Evolutionary conservation across 2,797 vertebrate genomes (phyloP), one percentile per base, ranked within the genome.

Genomic region (Nannoperca australis): DNA sequence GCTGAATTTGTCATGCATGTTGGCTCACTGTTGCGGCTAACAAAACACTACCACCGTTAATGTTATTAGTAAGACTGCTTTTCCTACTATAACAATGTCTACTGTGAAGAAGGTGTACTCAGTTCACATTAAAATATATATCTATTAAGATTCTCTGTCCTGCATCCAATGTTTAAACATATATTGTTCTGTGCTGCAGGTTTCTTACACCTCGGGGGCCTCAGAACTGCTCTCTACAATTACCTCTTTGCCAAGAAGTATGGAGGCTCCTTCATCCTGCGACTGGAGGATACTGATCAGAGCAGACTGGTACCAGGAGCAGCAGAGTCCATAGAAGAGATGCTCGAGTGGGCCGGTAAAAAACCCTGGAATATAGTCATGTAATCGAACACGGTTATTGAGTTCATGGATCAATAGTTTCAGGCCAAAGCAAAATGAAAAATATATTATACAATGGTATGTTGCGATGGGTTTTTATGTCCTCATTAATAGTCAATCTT

Each of bases 191-290:
- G 8, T 40, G 15, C 42, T 79, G 30, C 83, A 99, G 98, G 98
- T 9, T 97, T 97, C 53, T 82, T 99, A 22, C 98, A 99, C 56
- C 85, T 99, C 4, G 98, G 98, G 0, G 98, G 98, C 18, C 96
- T 99, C 24, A 95, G 98, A 13, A 99, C 97, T 0, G 98, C 98
- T 5, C 89, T 99, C 2, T 99, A 99, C 92, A 99, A 99, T 83
- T 99, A 97, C 3, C 88, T 99, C 51, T 99, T 99, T 89, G 97
- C 98, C 58, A 97, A 94, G 82, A 97, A 97, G 22, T 92, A 96
- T 27, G 87, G 71, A 10, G 98, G 98, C 1, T 79, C 86, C 0
- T 99, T 99, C 67, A 78, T 99, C 72, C 90, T 99, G 82, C 93
- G 98, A 0, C 88, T 99, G 85, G 98, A 99, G 88, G 98, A 99